Evolutionary conservation across 2,888 invertebrate species (phyloP).

Genomic region (Drosophila leonis): DNA sequence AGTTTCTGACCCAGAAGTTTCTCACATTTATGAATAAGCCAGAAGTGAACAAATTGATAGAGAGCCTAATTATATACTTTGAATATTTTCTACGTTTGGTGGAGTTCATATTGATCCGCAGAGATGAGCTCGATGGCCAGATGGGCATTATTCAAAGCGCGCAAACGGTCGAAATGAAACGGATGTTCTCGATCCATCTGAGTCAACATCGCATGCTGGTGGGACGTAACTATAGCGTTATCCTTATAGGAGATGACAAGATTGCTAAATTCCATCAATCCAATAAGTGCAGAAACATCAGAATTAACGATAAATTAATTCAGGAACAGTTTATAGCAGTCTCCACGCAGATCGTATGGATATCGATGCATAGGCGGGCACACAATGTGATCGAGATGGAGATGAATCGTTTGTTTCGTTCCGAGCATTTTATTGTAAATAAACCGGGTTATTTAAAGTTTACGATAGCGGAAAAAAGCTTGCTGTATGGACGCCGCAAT

Average conservation of each 20-base stretch:
- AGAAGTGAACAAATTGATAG: conserved; percentile 74
- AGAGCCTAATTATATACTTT: conserved; percentile 83
- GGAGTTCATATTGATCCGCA: conserved; percentile 82
- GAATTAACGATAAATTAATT: conserved; percentile 72
- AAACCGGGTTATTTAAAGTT: conserved; percentile 70
- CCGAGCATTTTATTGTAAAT: conserved; percentile 81
- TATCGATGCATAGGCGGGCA: conserved; percentile 81
- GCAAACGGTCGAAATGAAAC: conserved; percentile 77
- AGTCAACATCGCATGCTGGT: conserved; percentile 82
- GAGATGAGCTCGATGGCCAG: conserved; percentile 79
- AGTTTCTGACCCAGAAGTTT: conserved; percentile 74
- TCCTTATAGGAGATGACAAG: conserved; percentile 77
- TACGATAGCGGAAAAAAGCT: conserved; percentile 67
- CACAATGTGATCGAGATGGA: conserved; percentile 82
- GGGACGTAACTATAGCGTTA: conserved; percentile 83
- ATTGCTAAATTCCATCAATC: conserved; percentile 70
- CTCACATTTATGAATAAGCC: conserved; percentile 80
- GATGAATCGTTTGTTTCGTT: conserved; percentile 83
- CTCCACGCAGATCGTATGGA: conserved; percentile 82
- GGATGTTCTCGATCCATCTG: conserved; percentile 77
- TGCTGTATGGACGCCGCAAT: conserved; percentile 80
- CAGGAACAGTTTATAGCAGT: conserved; percentile 82
- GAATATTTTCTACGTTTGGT: conserved; percentile 83
- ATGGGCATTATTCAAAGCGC: conserved; percentile 76
- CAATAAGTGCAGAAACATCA: conserved; percentile 71